Evolutionary conservation across 2,797 vertebrate genomes (phyloP).

Genomic region (Acridotheres tristis): DNA sequence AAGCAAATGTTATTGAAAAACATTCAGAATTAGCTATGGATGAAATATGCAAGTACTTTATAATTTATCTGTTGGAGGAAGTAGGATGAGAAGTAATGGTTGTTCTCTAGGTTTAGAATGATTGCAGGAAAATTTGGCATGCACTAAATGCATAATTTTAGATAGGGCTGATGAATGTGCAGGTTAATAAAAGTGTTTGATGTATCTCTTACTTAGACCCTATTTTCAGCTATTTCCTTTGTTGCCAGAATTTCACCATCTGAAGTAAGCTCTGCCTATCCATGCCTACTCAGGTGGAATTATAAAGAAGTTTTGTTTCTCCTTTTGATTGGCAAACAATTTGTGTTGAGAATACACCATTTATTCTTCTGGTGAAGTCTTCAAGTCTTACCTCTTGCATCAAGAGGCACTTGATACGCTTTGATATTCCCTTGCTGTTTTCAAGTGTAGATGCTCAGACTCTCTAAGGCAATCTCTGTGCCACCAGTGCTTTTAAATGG

Average conservation of each 20-base stretch:
- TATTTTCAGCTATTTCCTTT: neutral
- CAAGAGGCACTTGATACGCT: neutral
- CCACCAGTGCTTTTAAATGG: neutral
- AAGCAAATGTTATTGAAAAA: neutral
- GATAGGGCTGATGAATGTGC: too few relatives aligned
- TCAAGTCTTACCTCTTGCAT: neutral
- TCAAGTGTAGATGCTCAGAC: neutral
- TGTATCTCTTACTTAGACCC: neutral
- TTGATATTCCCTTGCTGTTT: conserved; percentile 1
- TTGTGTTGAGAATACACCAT: neutral
- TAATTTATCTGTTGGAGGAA: neutral
- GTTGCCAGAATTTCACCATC: neutral
- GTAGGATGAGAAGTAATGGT: neutral
- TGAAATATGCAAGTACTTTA: neutral
- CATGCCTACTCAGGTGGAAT: neutral
- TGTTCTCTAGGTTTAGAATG: neutral
- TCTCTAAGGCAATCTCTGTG: neutral
- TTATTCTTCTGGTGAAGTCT: neutral
- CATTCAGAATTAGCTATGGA: neutral
- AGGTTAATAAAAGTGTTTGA: neutral
- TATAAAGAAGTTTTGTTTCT: neutral
- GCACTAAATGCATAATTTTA: neutral
- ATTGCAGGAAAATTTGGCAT: neutral
- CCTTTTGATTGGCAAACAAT: neutral
- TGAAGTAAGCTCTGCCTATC: neutral